Conservation (phyloP, 2,113 vertebrate genomes). For the Xenopus borealis region DNA sequence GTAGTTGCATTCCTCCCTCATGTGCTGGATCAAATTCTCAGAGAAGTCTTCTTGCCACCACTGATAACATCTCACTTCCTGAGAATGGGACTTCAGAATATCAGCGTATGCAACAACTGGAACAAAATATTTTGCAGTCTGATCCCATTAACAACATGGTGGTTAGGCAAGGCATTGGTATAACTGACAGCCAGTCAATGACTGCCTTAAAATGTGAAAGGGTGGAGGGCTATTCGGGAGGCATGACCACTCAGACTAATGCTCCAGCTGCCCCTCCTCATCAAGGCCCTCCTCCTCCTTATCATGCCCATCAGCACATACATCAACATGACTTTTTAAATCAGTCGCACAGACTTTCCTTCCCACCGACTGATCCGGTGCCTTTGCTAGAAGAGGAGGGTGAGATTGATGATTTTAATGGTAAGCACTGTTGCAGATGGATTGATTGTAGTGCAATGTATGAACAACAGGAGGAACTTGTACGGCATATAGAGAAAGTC, state of each 20-base stretch:
- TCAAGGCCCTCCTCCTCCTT: conserved; percentile 80
- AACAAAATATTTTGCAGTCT: conserved; percentile 66
- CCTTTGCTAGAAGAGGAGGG: conserved; percentile 73
- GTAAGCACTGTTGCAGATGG: conserved; percentile 80
- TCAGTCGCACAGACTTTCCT: conserved; percentile 38
- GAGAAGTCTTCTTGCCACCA: conserved; percentile 56
- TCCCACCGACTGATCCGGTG: conserved; percentile 55
- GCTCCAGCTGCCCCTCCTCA: conserved; percentile 69
- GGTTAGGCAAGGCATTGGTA: conserved; percentile 72
- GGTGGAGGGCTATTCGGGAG: conserved; percentile 56
- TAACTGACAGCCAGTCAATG: conserved; percentile 47
- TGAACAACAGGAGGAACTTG: conserved; percentile 88
- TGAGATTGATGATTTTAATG: conserved; percentile 68
- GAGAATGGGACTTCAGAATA: conserved; percentile 57
- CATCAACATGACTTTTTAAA: conserved; percentile 58
- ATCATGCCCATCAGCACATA: conserved; percentile 73
- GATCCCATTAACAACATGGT: conserved; percentile 75
- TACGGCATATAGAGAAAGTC: conserved; percentile 87
- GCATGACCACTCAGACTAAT: conserved; percentile 47
- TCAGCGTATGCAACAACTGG: conserved; percentile 73
- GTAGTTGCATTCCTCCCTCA: conserved; percentile 78
- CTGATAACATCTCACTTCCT: conserved; percentile 51
- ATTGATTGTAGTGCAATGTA: conserved; percentile 78
- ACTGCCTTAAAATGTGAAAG: conserved; percentile 57
- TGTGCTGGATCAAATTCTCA: conserved; percentile 55